Evolutionary conservation across 1,140 invertebrate species (phyloP).

Genomic region (Apocrypta bakeri): DNA sequence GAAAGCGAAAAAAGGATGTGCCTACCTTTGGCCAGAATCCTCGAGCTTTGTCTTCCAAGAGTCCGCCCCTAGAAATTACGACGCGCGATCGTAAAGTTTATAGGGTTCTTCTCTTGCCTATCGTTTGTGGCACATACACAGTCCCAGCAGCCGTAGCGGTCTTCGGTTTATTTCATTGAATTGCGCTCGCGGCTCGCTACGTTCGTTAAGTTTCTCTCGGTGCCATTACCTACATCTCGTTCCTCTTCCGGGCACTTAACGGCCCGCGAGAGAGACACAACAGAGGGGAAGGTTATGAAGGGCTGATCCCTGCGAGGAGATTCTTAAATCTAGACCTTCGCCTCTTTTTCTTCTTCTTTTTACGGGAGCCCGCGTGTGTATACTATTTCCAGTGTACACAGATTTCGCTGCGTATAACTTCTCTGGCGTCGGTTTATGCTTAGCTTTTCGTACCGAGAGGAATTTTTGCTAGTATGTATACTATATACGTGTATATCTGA

Average conservation of each 20-base stretch:
- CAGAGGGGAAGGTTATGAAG: not conserved
- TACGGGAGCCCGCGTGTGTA: not conserved
- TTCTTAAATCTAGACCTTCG: constrained; percentile 4
- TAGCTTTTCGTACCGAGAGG: not conserved
- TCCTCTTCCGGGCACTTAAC: constrained; percentile 25
- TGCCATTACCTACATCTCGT: constrained; percentile 31
- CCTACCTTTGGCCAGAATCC: not conserved
- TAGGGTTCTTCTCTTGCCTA: constrained; percentile 52
- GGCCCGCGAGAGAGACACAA: not conserved
- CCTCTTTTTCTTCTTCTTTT: not conserved
- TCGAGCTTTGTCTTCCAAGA: constrained; percentile 21
- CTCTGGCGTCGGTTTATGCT: not conserved
- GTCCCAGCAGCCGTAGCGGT: not conserved
- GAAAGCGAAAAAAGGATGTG: not conserved
- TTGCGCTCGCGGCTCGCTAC: not conserved
- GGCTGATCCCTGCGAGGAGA: not conserved
- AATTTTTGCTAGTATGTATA: too few species aligned
- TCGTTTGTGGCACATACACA: constrained; percentile 47
- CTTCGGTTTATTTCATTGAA: constrained; percentile 56
- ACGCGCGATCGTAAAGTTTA: constrained; percentile 54
- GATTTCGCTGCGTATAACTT: not conserved
- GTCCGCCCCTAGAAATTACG: constrained; percentile 43
- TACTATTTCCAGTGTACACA: constrained; percentile 14
- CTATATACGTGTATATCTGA: too few species aligned
- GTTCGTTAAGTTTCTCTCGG: constrained; percentile 17